phyloP scores from a whole-genome alignment of 2,888 invertebrate species.

The Cantharis lateralis region DNA sequence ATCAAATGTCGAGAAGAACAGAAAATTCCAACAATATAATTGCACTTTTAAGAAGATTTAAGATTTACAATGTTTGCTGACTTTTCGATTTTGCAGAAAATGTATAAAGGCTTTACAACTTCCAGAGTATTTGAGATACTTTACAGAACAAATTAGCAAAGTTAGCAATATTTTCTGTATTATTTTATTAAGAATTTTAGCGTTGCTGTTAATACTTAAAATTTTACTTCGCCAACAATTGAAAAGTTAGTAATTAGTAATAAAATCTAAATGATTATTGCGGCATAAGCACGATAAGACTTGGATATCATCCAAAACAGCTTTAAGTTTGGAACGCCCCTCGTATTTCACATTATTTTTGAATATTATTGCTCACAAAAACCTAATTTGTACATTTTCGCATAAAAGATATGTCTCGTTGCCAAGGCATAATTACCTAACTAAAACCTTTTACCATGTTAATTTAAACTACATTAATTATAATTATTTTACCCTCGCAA shows the following conservation, averaged over 20 bases:
- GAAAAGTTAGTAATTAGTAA: neutral
- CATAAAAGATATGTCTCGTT: neutral
- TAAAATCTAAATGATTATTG: neutral
- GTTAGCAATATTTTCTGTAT: neutral
- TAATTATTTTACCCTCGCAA: neutral
- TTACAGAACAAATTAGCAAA: neutral
- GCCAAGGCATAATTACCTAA: neutral
- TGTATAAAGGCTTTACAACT: neutral
- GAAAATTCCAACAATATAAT: neutral
- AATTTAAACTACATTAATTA: neutral
- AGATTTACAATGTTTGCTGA: neutral
- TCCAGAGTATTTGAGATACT: neutral
- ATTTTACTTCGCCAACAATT: neutral
- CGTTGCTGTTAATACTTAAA: neutral
- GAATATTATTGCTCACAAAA: neutral
- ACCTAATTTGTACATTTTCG: neutral
- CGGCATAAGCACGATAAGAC: neutral
- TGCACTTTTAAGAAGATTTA: neutral
- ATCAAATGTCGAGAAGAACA: neutral
- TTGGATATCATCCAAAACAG: neutral
- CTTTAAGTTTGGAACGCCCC: neutral
- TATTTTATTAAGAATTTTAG: neutral
- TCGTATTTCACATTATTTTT: neutral
- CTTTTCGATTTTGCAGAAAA: neutral
- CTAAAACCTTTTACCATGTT: neutral